A percentile compares a stretch with the other conserved stretches of the same genome.
Conservation (phyloP, 2,888 invertebrate genomes). For the Mycalesis mineus region DNA sequence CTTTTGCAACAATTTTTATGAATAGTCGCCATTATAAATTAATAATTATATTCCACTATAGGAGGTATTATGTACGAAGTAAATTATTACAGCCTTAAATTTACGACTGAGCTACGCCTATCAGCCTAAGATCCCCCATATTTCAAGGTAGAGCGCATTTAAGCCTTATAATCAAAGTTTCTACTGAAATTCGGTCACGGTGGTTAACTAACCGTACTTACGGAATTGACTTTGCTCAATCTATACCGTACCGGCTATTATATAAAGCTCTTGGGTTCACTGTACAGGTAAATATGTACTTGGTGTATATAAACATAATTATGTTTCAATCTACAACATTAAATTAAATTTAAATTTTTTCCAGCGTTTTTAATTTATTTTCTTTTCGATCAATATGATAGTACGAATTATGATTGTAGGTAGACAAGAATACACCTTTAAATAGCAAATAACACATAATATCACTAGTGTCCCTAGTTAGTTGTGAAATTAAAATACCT, state of each 20-base stretch:
- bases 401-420: no score
- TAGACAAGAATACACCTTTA: no score
- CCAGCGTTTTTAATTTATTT: no score
- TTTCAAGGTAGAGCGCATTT: slow-evolving; percentile 62
- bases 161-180: slow-evolving; percentile 50
- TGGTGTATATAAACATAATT: no score
- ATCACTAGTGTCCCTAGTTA: no score
- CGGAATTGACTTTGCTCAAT: slow-evolving; percentile 34
- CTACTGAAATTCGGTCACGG: slow-evolving; percentile 50
- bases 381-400: no score
- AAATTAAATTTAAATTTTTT: no score
- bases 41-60: neutral
- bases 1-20: no score
- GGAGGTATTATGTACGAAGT: neutral
- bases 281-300: neutral
- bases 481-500: no score
- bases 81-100: slow-evolving; percentile 19
- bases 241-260: slow-evolving; percentile 4
- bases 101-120: slow-evolving; percentile 24
- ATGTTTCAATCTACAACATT: no score
- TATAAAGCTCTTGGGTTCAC: slow-evolving; percentile 8
- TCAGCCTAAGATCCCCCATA: slow-evolving; percentile 42
- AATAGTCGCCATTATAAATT: neutral
- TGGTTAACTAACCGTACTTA: slow-evolving; percentile 49
- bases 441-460: no score